These are phyloP conservation scores for Ryuthela nishihirai DNA, from an alignment of 2,888 invertebrate genomes.

Conservation along the genomic window DNA sequence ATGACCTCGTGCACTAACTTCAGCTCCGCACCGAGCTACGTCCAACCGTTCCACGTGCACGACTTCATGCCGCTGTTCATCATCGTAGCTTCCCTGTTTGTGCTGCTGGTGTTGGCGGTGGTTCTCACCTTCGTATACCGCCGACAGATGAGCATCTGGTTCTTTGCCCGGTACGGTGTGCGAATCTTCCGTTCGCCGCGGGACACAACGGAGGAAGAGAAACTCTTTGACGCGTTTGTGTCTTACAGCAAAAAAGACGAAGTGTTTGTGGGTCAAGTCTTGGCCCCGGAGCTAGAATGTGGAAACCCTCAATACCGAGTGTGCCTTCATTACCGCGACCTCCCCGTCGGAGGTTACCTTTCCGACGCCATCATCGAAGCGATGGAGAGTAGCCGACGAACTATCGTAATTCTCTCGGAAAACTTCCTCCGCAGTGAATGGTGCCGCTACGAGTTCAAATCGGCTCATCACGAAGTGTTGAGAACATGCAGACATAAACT, in stretches of 20 bases:
- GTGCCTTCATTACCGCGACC: constrained; percentile 67
- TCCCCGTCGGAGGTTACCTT: constrained; percentile 61
- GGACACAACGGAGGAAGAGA: constrained; percentile 36
- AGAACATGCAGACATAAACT: constrained; percentile 43
- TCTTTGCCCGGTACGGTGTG: constrained; percentile 72
- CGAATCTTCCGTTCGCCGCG: constrained; percentile 60
- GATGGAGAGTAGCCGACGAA: constrained; percentile 62
- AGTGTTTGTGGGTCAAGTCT: constrained; percentile 59
- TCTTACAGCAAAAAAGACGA: constrained; percentile 52
- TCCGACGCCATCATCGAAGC: constrained; percentile 64
- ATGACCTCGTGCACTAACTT: constrained; percentile 39
- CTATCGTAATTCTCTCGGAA: constrained; percentile 64
- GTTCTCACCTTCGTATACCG: constrained; percentile 21
- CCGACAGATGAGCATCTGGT: constrained; percentile 76
- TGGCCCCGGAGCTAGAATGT: constrained; percentile 61
- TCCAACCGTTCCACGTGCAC: constrained; percentile 20
- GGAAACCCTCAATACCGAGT: constrained; percentile 58
- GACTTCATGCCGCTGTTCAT: constrained; percentile 28
- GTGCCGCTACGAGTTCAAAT: constrained; percentile 67
- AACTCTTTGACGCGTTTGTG: constrained; percentile 53
- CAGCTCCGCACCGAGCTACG: constrained; percentile 27
- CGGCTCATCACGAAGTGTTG: constrained; percentile 61
- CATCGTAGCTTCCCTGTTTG: constrained; percentile 39
- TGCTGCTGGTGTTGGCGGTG: constrained; percentile 47
- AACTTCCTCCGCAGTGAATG: constrained; percentile 67